A percentile compares a stretch with the other conserved stretches of the same genome.
phyloP scores from a whole-genome alignment of 2,888 invertebrate species.

The Melolontha melolontha region DNA sequence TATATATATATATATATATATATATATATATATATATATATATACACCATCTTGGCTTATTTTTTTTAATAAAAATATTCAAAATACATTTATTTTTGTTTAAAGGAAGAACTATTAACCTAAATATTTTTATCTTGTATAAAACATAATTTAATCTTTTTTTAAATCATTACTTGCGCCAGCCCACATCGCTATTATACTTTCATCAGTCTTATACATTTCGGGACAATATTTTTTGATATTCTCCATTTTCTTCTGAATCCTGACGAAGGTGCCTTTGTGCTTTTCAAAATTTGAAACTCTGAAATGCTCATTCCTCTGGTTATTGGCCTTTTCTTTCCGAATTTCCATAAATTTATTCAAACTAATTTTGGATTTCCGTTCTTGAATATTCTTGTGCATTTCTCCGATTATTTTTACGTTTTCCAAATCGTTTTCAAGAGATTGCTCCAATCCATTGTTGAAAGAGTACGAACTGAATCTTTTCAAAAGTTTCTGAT shows the following conservation, averaged over 20 bases:
- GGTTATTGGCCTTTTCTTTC: conserved; percentile 13
- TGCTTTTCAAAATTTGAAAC: conserved; percentile 23
- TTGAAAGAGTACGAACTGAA: conserved; percentile 35
- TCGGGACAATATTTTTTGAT: conserved; percentile 45
- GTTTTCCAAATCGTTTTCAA: conserved; percentile 29
- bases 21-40: too few species aligned
- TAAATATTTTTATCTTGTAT: too few species aligned
- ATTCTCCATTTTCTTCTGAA: conserved; percentile 43
- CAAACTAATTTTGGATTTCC: conserved; percentile 36
- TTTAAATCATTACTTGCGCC: conserved; percentile 1
- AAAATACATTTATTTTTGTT: too few species aligned
- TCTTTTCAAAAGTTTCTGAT: conserved; percentile 33
- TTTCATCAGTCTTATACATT: conserved; percentile 43
- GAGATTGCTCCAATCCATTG: conserved; percentile 4
- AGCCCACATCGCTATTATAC: conserved; percentile 45
- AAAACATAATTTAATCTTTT: background rate
- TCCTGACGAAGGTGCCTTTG: conserved; percentile 40
- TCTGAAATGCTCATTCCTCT: conserved; percentile 30
- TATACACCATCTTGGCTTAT: too few species aligned
- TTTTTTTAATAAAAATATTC: too few species aligned
- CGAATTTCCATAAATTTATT: conserved; percentile 8
- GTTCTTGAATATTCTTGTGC: conserved; percentile 35
- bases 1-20: too few species aligned
- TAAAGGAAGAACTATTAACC: too few species aligned
- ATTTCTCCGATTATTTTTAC: conserved; percentile 32